phyloP scores from a whole-genome alignment of 1,140 invertebrate species.

The Drosophila pallidifrons region DNA sequence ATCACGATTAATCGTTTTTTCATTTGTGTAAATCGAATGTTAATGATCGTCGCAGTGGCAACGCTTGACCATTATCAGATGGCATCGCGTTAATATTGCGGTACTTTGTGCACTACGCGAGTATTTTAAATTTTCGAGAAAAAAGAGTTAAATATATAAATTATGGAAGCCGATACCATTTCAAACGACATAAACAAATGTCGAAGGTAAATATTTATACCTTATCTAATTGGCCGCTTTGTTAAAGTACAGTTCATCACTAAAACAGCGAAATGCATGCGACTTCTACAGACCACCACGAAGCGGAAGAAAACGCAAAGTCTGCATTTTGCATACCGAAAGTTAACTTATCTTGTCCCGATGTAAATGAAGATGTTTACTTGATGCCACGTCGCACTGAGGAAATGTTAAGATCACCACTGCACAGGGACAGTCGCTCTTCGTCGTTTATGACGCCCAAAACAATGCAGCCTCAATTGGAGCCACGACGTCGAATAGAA shows the following conservation, averaged over 20 bases:
- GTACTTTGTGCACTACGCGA: neutral
- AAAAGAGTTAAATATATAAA: neutral
- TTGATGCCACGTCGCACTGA: neutral
- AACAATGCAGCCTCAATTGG: neutral
- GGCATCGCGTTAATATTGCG: slow-evolving; percentile 5
- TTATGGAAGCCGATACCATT: neutral
- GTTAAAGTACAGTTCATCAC: too few relatives aligned
- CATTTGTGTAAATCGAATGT: neutral
- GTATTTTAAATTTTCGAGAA: neutral
- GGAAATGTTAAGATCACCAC: neutral
- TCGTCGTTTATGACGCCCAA: neutral
- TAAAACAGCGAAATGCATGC: neutral
- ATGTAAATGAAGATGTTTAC: neutral
- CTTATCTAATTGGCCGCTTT: too few relatives aligned
- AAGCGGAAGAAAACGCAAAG: neutral
- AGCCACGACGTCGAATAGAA: slow-evolving; percentile 24
- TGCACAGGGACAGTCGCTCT: neutral
- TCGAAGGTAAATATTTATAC: neutral
- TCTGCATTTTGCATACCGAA: neutral
- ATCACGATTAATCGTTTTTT: neutral
- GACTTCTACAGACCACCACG: neutral
- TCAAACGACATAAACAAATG: neutral
- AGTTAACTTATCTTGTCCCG: neutral
- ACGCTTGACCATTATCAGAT: neutral
- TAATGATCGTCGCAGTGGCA: neutral